Conservation (phyloP, 2,797 vertebrate genomes). For the Epinephelus awoara region DNA sequence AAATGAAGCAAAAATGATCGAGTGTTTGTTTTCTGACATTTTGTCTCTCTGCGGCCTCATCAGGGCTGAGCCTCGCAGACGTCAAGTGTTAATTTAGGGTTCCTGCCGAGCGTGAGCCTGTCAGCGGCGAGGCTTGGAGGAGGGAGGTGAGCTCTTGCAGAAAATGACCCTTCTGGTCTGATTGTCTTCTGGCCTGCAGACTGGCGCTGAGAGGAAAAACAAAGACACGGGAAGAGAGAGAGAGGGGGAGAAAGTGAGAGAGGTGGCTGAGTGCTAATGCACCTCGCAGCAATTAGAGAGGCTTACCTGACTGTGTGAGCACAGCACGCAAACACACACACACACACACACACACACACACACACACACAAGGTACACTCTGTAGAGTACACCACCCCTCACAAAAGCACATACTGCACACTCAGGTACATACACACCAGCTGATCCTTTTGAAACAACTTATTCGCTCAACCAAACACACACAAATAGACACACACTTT, state of each 20-base stretch:
- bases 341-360: slow-evolving; percentile 42
- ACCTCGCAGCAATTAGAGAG: slow-evolving; percentile 86
- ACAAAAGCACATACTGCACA: slow-evolving; percentile 47
- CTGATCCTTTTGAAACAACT: slow-evolving; percentile 58
- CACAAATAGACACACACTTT: slow-evolving; percentile 39
- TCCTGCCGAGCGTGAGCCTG: slow-evolving; percentile 89
- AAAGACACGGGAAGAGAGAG: slow-evolving; percentile 69
- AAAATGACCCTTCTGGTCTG: slow-evolving; percentile 95
- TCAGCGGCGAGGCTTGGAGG: slow-evolving; percentile 83
- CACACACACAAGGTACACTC: slow-evolving; percentile 59
- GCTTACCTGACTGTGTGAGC: slow-evolving; percentile 81
- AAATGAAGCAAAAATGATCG: slow-evolving; percentile 93
- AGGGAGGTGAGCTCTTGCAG: slow-evolving; percentile 93
- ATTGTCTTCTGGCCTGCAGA: slow-evolving; percentile 89
- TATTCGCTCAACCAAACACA: slow-evolving; percentile 44
- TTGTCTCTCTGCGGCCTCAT: slow-evolving; percentile 86
- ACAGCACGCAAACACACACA: slow-evolving; percentile 70
- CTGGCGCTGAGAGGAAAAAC: slow-evolving; percentile 87
- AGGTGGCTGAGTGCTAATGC: slow-evolving; percentile 84
- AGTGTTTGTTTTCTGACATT: slow-evolving; percentile 93
- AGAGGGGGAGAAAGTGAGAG: slow-evolving; percentile 45
- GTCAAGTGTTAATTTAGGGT: slow-evolving; percentile 94
- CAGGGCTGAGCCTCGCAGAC: slow-evolving; percentile 86
- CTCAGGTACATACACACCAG: slow-evolving; percentile 61
- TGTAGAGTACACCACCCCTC: slow-evolving; percentile 36